These are phyloP conservation scores for Hypselothyrea guttata DNA, from an alignment of 2,888 invertebrate species.

Conservation along the genomic window DNA sequence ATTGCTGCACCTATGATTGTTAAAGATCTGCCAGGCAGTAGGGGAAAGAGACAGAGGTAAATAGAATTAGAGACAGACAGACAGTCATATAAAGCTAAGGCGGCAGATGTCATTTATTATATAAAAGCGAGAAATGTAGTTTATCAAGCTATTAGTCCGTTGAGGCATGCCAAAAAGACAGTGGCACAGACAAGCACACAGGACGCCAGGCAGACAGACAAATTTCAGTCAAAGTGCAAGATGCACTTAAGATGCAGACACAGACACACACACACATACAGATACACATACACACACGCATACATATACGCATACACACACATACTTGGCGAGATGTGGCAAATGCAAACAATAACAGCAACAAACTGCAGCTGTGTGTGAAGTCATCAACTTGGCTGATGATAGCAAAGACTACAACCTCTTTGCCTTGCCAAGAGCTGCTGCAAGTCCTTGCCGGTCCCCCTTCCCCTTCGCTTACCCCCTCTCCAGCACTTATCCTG, in stretches of 20 bases:
- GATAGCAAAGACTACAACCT: constrained; percentile 29
- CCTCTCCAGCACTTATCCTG: not conserved
- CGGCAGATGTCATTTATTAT: constrained; percentile 49
- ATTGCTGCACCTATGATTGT: constrained; percentile 20
- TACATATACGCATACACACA: constrained; percentile 4
- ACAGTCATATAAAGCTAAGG: not conserved
- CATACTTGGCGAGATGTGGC: constrained; percentile 18
- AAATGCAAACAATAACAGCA: constrained; percentile 32
- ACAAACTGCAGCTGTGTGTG: constrained; percentile 39
- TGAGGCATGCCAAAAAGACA: constrained; percentile 26
- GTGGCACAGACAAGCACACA: not conserved
- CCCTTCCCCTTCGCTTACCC: not conserved
- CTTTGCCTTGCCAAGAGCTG: constrained; percentile 27
- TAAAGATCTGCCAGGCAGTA: constrained; percentile 9
- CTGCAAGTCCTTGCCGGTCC: not conserved
- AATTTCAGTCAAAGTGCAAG: constrained; percentile 51
- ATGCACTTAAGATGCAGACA: constrained; percentile 68
- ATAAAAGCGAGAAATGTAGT: constrained; percentile 59
- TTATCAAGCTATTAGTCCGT: constrained; percentile 69
- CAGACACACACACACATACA: too few relatives aligned
- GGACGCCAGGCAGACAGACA: constrained; percentile 20
- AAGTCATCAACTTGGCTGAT: constrained; percentile 54
- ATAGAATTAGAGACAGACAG: not conserved
- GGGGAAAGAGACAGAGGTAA: not conserved
- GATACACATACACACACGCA: constrained; percentile 23